Percentiles rank a stretch among this genome's conserved stretches.
Evolutionary conservation across 2,113 vertebrate genomes (phyloP).

Genomic region (Sphyrna mokarran): DNA sequence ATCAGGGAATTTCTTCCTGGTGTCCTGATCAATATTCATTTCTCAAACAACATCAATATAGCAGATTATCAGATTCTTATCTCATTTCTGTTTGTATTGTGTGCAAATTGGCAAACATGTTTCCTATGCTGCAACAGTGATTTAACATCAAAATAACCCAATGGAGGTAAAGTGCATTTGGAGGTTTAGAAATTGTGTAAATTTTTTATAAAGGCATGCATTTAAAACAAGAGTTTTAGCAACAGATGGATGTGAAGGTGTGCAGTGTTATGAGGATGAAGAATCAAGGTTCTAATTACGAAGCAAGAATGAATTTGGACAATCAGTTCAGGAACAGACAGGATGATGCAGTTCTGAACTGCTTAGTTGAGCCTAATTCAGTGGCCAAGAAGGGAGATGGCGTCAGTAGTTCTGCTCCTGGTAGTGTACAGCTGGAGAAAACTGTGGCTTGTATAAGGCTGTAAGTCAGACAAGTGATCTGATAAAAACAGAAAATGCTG

Average conservation of each 20-base stretch:
- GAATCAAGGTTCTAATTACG: no score
- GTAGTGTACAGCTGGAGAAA: neutral
- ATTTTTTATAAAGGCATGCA: no score
- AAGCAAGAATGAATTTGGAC: neutral
- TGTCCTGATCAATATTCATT: neutral
- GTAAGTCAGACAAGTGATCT: neutral
- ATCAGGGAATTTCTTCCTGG: neutral
- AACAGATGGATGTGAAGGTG: no score
- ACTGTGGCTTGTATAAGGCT: neutral
- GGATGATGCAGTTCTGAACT: neutral
- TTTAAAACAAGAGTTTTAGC: no score
- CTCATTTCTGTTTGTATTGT: neutral
- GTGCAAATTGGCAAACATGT: no score
- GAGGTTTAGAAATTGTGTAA: no score
- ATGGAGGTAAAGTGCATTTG: no score
- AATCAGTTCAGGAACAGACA: neutral
- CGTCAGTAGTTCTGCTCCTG: neutral
- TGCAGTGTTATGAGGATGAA: no score
- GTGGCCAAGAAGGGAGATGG: neutral
- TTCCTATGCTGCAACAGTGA: no score
- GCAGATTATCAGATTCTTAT: neutral
- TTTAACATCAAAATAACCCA: no score
- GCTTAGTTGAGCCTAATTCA: neutral
- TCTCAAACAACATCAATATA: neutral
- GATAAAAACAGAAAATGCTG: no score